Percentiles rank a stretch among this genome's conserved stretches.
Conservation (phyloP, 2,797 vertebrate genomes). For the Fistularia tabacaria region DNA sequence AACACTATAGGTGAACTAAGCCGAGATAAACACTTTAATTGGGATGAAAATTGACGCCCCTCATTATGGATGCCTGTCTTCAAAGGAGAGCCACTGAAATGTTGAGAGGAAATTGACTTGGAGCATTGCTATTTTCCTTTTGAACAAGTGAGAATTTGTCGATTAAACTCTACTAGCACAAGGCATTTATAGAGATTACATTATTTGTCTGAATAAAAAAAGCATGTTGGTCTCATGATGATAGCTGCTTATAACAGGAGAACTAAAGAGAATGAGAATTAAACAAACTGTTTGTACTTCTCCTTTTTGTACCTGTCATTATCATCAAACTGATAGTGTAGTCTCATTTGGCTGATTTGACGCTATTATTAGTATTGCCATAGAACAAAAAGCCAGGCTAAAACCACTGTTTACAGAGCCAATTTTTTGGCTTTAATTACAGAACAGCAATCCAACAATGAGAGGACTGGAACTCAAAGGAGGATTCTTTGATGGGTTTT, state of each 20-base stretch:
- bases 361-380: conserved; percentile 6
- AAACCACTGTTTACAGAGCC: not conserved
- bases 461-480: not conserved
- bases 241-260: conserved; percentile 41
- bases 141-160: conserved; percentile 57
- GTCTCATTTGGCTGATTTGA: conserved; percentile 39
- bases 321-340: conserved; percentile 49
- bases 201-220: conserved; percentile 50
- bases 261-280: conserved; percentile 41
- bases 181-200: conserved; percentile 56
- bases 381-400: not conserved
- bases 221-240: conserved; percentile 37
- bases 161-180: conserved; percentile 54
- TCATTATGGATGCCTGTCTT: conserved; percentile 71
- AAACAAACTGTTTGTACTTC: conserved; percentile 43
- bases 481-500: conserved; percentile 14
- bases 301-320: conserved; percentile 45
- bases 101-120: conserved; percentile 70
- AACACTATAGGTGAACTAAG: conserved; percentile 73
- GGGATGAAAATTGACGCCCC: conserved; percentile 68
- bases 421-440: conserved; percentile 2
- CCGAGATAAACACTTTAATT: conserved; percentile 76
- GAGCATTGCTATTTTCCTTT: conserved; percentile 51
- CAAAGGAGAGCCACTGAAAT: conserved; percentile 68
- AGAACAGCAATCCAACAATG: not conserved